These are phyloP conservation scores for Oxyruncus cristatus DNA, from an alignment of 2,113 vertebrate genomes.

Conservation along the genomic window DNA sequence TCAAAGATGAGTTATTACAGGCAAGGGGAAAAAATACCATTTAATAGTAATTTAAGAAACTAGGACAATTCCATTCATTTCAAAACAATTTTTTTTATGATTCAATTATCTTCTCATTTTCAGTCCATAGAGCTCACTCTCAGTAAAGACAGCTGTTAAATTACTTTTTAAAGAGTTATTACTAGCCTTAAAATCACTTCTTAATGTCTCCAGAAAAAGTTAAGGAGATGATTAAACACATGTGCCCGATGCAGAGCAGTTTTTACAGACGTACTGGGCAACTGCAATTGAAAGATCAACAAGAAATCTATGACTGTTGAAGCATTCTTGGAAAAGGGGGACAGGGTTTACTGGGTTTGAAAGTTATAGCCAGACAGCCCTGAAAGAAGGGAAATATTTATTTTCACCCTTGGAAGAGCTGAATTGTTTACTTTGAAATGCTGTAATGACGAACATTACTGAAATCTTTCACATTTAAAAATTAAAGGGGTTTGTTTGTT, in stretches of 20 bases:
- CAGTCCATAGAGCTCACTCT: neutral
- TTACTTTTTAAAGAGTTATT: conserved; percentile 29
- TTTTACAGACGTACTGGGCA: neutral
- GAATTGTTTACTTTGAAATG: neutral
- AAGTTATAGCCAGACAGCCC: neutral
- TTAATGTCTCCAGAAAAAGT: conserved; percentile 2
- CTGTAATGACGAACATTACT: neutral
- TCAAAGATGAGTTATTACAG: conserved; percentile 9
- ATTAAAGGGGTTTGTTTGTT: neutral
- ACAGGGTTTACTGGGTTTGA: neutral
- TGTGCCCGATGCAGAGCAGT: neutral
- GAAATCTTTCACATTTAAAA: neutral
- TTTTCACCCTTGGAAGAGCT: neutral
- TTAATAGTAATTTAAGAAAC: conserved; percentile 36
- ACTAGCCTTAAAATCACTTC: conserved; percentile 25
- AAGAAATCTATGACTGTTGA: neutral
- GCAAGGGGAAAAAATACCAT: neutral
- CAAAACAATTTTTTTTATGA: conserved; percentile 41
- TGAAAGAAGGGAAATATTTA: neutral
- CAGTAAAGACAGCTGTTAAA: conserved; percentile 28
- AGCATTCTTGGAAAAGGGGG: neutral
- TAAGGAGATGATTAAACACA: conserved; percentile 13
- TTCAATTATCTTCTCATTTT: conserved; percentile 46
- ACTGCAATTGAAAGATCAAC: neutral
- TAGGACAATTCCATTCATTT: conserved; percentile 8